Conservation (phyloP, 2,888 invertebrate species). For the Nemotelus nigrinus region DNA sequence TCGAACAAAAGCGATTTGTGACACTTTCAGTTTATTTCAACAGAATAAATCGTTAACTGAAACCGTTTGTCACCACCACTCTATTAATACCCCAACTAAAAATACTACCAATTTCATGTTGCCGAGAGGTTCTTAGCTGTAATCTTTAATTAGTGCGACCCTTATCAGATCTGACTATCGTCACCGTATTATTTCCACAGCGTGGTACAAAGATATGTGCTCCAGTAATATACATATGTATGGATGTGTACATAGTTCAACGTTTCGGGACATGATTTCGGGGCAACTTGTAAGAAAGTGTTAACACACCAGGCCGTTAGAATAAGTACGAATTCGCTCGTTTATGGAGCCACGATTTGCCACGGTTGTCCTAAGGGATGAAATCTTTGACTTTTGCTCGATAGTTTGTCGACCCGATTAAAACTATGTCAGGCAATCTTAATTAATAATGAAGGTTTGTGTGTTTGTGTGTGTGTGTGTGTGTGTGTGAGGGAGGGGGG, state of each 20-base stretch:
- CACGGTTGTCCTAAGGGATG: constrained; percentile 21
- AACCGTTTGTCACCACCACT: too few species aligned
- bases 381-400: constrained; percentile 4
- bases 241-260: constrained; percentile 3
- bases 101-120: constrained; percentile 24
- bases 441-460: constrained; percentile 27
- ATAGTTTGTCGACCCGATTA: constrained; percentile 23
- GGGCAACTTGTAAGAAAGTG: constrained; percentile 25
- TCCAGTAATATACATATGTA: background rate
- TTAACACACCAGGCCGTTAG: constrained; percentile 22
- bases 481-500: too few species aligned
- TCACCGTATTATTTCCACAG: constrained; percentile 11
- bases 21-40: too few species aligned
- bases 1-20: too few species aligned
- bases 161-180: constrained; percentile 36
- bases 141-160: constrained; percentile 44
- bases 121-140: constrained; percentile 8
- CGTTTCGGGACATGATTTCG: constrained; percentile 7
- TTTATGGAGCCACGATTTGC: background rate
- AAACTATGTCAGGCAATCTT: constrained; percentile 36
- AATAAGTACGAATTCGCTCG: background rate
- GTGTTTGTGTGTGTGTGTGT: background rate
- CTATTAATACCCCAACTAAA: too few species aligned
- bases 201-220: too few species aligned
- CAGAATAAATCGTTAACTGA: too few species aligned